These are phyloP conservation scores for Nilaparvata lugens DNA, from an alignment of 1,140 invertebrate species.

Conservation along the genomic window DNA sequence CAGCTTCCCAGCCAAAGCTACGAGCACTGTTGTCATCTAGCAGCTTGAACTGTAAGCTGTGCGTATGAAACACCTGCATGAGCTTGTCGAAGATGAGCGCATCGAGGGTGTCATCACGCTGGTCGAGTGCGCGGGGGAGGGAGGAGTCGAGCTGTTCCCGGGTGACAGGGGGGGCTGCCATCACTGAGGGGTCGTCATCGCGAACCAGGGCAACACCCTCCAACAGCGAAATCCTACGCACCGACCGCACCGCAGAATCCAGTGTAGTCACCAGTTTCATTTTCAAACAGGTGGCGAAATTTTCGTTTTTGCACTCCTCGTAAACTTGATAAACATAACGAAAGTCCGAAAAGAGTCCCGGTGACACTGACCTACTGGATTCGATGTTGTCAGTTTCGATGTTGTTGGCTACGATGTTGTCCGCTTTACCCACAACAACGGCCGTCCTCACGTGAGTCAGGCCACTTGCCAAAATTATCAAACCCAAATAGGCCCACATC, in stretches of 20 bases:
- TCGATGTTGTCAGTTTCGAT: background rate
- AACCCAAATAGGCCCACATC: background rate
- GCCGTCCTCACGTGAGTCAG: background rate
- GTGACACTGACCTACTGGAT: background rate
- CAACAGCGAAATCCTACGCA: slow-evolving; percentile 49
- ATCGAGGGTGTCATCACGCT: slow-evolving; percentile 62
- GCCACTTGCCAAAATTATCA: background rate
- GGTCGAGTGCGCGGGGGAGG: slow-evolving; percentile 54
- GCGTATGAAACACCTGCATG: slow-evolving; percentile 58
- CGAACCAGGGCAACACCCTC: slow-evolving; percentile 61
- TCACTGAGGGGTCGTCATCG: slow-evolving; percentile 42
- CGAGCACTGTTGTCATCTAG: slow-evolving; percentile 4
- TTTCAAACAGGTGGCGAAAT: slow-evolving; percentile 63
- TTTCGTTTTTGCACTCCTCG: slow-evolving; percentile 60
- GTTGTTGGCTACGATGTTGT: too few relatives aligned
- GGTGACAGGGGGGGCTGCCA: slow-evolving; percentile 31
- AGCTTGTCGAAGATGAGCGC: slow-evolving; percentile 63
- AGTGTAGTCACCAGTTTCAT: slow-evolving; percentile 61
- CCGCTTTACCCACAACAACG: too few relatives aligned
- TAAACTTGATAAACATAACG: slow-evolving; percentile 51
- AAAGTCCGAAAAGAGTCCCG: slow-evolving; percentile 40
- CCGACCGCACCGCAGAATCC: slow-evolving; percentile 53
- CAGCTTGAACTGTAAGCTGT: slow-evolving; percentile 53
- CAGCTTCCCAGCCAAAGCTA: background rate
- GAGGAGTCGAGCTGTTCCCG: slow-evolving; percentile 53